Percentiles rank a stretch among this genome's conserved stretches.
Evolutionary conservation across 2,797 vertebrate species (phyloP).

Genomic region (Myripristis jacobus): DNA sequence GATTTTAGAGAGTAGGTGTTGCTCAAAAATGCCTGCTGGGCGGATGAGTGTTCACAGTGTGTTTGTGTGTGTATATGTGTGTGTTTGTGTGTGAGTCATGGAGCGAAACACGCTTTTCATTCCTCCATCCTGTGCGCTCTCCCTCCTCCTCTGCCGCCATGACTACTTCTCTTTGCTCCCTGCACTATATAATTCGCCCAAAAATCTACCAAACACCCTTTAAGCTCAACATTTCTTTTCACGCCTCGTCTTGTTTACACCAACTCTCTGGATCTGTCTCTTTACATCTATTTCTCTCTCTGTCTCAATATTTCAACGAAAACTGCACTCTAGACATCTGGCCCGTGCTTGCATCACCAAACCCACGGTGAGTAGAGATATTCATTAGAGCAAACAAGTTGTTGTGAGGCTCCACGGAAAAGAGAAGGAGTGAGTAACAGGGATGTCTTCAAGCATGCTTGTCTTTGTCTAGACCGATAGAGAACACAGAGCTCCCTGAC

Average conservation of each 20-base stretch:
- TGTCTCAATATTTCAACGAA: constrained; percentile 31
- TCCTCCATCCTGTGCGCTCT: neutral
- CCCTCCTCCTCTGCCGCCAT: neutral
- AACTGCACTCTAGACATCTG: constrained; percentile 21
- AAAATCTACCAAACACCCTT: constrained; percentile 46
- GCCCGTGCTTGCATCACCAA: constrained; percentile 16
- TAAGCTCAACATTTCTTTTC: constrained; percentile 39
- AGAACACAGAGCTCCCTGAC: too few species aligned
- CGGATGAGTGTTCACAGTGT: constrained; percentile 40
- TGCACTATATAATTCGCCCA: constrained; percentile 30
- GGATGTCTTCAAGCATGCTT: neutral
- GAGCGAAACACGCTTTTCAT: constrained; percentile 11
- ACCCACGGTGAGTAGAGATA: constrained; percentile 1
- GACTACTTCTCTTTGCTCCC: constrained; percentile 44
- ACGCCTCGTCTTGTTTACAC: constrained; percentile 52
- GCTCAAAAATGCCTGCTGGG: constrained; percentile 45
- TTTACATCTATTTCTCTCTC: constrained; percentile 35
- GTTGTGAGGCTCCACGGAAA: constrained; percentile 27
- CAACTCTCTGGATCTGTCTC: constrained; percentile 43
- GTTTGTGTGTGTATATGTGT: constrained; percentile 24
- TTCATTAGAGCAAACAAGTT: constrained; percentile 24
- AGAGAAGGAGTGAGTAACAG: neutral
- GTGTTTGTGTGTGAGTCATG: constrained; percentile 34
- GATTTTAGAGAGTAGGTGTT: constrained; percentile 41
- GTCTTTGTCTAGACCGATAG: too few species aligned